Evolutionary conservation across 2,888 invertebrate genomes (phyloP), one percentile per base, ranked within the genome.

Genomic region (Electrophaes corylata): DNA sequence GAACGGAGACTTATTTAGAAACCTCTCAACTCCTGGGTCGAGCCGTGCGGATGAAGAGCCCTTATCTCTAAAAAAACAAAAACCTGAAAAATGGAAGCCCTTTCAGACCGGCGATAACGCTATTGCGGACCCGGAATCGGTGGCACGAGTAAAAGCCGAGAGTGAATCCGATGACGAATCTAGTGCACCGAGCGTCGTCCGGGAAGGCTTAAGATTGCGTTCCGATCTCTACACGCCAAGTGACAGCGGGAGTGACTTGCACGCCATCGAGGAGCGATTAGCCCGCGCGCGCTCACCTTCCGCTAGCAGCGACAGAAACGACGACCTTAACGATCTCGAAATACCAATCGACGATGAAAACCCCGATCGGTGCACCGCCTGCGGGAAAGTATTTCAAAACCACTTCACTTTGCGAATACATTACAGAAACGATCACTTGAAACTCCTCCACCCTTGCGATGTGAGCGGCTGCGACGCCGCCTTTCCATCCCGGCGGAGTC

Each of bases 391-490:
- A 80, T 98, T 98, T 93, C 96, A 96, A 82, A 97, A 97, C 86
- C 96, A 97, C 83, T 97, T 97, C 82, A 96, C 96, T 40, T 94
- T 97, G 71, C 97, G 97, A 77, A 96, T 96, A 67, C 98, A 98
- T 85, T 98, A 96, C 86, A 96, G 97, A 88, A 97, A 96, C 85
- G 97, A 97, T 49, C 98, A 98, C 84, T 93, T 97, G 68, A 97
- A 97, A 83, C 88, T 97, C 75, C 95, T 96, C 94, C 97, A 97
- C 80, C 95, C 95, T 50, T 98, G 98, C 87, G 96, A 96, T 70
- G 96, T 98, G 31, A 97, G 95, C 75, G 98, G 98, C 1, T 98
- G 97, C 85, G 97, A 96, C 81, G 97, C 97, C 4, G 96, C 97
- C 5, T 98, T 98, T 83, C 97, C 97, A 31, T 97, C 97, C 29